Conservation (phyloP, 92 coral and sea anemone species). For the Parazoanthus swiftii region DNA sequence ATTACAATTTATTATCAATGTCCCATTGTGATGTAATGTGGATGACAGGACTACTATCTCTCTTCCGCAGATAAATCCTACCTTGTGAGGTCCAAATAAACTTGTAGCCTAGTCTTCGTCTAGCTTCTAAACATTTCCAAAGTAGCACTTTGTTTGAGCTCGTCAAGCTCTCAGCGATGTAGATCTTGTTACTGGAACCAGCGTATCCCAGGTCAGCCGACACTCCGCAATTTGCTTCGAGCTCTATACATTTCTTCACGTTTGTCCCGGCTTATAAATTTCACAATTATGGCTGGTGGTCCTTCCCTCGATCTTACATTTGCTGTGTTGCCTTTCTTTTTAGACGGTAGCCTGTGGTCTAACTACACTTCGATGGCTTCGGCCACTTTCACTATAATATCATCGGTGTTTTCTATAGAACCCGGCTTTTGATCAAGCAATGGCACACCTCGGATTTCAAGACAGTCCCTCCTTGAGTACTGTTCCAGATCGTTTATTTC, state of each 20-base stretch:
- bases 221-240: slow-evolving; percentile 2
- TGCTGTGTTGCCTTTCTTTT: background rate
- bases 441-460: no score
- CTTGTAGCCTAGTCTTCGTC: background rate
- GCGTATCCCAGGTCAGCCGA: slow-evolving; percentile 11
- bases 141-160: background rate
- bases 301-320: background rate
- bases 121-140: background rate
- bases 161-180: slow-evolving; percentile 5
- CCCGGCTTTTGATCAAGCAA: no score
- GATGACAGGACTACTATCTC: slow-evolving; percentile 21
- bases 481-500: no score
- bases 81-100: slow-evolving; percentile 9
- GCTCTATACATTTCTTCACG: slow-evolving; percentile 29
- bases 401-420: slow-evolving; percentile 4
- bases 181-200: slow-evolving; percentile 2
- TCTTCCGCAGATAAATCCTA: slow-evolving; percentile 25
- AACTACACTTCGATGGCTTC: background rate
- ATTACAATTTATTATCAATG: slow-evolving; percentile 20
- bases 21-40: slow-evolving; percentile 8
- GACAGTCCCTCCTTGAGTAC: no score
- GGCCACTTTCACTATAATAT: background rate
- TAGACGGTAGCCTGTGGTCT: background rate
- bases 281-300: slow-evolving; percentile 2
- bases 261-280: slow-evolving; percentile 20